Base-by-base conservation (phyloP, 2,113 vertebrate species). In the Platichthys stellatus region DNA sequence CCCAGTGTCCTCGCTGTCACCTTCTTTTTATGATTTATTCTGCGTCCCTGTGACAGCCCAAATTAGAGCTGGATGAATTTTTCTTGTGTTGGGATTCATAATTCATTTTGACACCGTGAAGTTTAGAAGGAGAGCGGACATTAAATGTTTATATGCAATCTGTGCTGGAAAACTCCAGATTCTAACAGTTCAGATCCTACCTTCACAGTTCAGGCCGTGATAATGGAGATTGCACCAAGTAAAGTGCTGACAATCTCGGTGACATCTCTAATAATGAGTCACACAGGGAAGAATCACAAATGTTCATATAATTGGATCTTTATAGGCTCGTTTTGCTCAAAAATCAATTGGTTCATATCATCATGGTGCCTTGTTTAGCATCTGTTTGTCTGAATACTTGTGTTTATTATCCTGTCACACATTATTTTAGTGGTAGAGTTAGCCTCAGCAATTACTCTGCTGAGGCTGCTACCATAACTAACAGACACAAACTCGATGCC, bases 1-100 rank as follows among this genome's bases (percentile, higher is more conserved):
- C 77, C 72, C 72, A 49, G 68, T 75, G 74, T 89, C 89, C 88
- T 83, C 59, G 15, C 64, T 65, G 20, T 86, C 80, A 81, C 87
- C 85, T 83, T 83, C 76, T 72, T 60, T 56, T 21, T n/a, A 76
- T 75, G 31, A 88, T 86, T 78, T 71, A 78, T 51, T 81, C 51
- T 54, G 20, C 14, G 10, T 76, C 62, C 17, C 26, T 23, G 35
- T 74, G 70, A 72, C 66, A 28, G 28, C 57, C 43, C 21, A 73
- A 43, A 66, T 71, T 70, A 80, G 63, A 9, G 45, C 47, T 5
- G 54, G 53, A 63, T 43, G n/a, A 0, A 18, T 63, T 64, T 70
- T 72, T 63, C 60, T 57, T 0, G 2, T 53, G 26, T 79, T 75
- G 76, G 26, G 10, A 26, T 53, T 63, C 18, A 43, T 35, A 9